Base-by-base conservation (phyloP, 1,140 invertebrate species). In the Anoplophora glabripennis region DNA sequence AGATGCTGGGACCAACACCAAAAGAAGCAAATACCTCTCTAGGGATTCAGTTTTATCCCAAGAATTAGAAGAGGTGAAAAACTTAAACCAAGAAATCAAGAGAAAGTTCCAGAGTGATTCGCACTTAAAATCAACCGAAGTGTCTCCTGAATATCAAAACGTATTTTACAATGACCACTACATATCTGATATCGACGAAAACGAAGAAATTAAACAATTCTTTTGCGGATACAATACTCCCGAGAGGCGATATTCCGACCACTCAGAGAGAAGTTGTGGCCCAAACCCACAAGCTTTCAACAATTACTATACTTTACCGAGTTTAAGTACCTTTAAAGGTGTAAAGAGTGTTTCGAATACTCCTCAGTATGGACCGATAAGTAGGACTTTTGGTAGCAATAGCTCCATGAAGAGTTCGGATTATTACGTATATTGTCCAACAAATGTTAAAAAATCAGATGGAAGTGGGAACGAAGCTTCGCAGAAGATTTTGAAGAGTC, bases 131-230 rank as follows among this genome's bases (percentile, higher is more conserved):
- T 38, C 17, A 10, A 41, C n/a, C 14, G 57, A 63, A 36, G 49
- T 58, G 11, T 66, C 64, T 3, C 69, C 68, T 11, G 63, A 70
- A 10, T 69, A 68, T 40, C 66, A 67, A 56, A 68, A 52, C 17
- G 63, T 73, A 2, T 72, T 64, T 42, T 69, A 64, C 45, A 74
- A 73, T 41, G 72, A 74, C 38, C 72, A 75, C 52, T 75, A 73
- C 62, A 75, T 75, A 44, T 72, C 70, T 15, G 73, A 75, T 53
- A 75, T 75, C 46, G 73, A 75, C 47, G 73, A 75, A 63, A 73
- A 75, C 53, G 72, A 72, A 55, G 72, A 73, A 55, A 69, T 73
- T 40, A 73, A 72, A 56, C 51, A 73, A 42, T 73, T 73, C 56
- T 57, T 62, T 11, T 65, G 53, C 41, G 70, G 67, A 3, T 71